Evolutionary conservation across 2,888 invertebrate genomes (phyloP).

Genomic region (Anaspis maculata): DNA sequence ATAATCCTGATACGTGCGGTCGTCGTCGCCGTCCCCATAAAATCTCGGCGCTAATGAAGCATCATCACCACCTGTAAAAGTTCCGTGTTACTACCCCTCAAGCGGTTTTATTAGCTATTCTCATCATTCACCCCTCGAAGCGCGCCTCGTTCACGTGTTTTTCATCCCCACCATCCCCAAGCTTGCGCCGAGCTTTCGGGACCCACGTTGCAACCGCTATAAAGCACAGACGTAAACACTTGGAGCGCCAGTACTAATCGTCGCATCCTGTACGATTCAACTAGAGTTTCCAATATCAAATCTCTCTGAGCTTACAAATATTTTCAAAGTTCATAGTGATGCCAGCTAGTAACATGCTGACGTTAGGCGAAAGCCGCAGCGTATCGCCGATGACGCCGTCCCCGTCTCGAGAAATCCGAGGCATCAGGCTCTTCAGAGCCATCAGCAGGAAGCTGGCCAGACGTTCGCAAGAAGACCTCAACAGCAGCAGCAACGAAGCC

Average conservation of each 20-base stretch:
- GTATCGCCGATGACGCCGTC: conserved; percentile 46
- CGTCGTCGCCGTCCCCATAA: no score
- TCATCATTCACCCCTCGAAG: no score
- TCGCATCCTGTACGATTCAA: conserved; percentile 2
- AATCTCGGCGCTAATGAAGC: no score
- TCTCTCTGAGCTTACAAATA: conserved; percentile 8
- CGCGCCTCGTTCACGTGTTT: conserved; percentile 19
- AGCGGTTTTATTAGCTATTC: no score
- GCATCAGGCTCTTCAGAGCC: conserved; percentile 57
- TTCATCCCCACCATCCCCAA: conserved; percentile 12
- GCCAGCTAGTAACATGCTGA: no score
- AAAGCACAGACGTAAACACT: conserved; percentile 29
- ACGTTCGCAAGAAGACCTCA: conserved; percentile 44
- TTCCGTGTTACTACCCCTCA: no score
- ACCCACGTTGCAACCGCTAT: conserved; percentile 30
- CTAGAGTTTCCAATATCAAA: conserved; percentile 5
- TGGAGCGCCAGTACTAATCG: conserved; percentile 17
- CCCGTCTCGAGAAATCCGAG: conserved; percentile 49
- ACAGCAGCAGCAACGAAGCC: conserved; percentile 41
- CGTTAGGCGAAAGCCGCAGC: conserved; percentile 30
- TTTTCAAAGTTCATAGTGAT: conserved; percentile 24
- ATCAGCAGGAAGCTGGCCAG: conserved; percentile 56
- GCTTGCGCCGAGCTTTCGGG: conserved; percentile 24
- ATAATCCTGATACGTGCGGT: no score
- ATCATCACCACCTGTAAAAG: no score